Evolutionary conservation across 2,797 vertebrate genomes (phyloP).

Genomic region (Manis crassicaudata): DNA sequence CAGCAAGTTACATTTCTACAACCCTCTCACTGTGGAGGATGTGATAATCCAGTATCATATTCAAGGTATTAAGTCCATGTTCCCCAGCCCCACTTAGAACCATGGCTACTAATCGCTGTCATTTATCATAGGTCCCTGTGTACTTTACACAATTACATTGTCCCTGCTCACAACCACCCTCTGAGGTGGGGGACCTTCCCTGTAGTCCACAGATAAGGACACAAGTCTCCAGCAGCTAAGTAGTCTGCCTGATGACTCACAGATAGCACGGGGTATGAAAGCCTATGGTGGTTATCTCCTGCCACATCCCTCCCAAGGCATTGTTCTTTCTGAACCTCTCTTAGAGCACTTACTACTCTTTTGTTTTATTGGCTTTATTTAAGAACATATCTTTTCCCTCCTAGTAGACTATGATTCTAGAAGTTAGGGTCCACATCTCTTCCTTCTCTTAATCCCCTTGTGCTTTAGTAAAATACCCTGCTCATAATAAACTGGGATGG

Average conservation of each 20-base stretch:
- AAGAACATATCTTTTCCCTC: not conserved
- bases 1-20: not conserved
- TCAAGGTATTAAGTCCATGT: not conserved
- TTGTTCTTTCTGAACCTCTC: not conserved
- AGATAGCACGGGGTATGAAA: not conserved
- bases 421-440: not conserved
- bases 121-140: not conserved
- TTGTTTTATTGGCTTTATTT: not conserved
- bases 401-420: not conserved
- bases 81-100: not conserved
- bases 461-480: not conserved
- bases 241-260: not conserved
- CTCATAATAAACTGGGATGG: not conserved
- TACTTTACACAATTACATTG: not conserved
- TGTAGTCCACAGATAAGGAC: not conserved
- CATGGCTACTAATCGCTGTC: accelerated
- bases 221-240: not conserved
- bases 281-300: not conserved
- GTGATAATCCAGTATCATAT: not conserved
- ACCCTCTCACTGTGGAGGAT: not conserved
- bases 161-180: not conserved
- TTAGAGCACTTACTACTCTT: not conserved
- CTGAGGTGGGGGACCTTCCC: not conserved
- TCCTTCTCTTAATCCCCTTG: not conserved
- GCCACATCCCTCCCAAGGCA: not conserved